Evolutionary conservation across 2,113 vertebrate genomes (phyloP).

Genomic region (Engystomops pustulosus): DNA sequence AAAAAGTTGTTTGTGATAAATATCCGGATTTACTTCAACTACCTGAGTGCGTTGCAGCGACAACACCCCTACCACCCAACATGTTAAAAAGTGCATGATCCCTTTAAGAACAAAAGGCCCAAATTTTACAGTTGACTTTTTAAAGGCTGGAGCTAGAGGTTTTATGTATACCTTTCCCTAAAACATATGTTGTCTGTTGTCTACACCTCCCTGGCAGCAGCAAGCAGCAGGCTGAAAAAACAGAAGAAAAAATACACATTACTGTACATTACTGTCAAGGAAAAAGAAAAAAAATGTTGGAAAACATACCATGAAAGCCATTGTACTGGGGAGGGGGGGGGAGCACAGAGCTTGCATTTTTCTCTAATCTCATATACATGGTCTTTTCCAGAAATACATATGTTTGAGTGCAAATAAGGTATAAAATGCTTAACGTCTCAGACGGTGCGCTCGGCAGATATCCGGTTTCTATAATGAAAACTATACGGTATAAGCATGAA

Average conservation of each 20-base stretch:
- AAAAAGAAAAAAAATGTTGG: constrained; percentile 28
- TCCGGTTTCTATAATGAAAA: constrained; percentile 50
- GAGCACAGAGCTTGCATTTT: constrained; percentile 30
- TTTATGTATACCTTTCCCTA: constrained; percentile 5
- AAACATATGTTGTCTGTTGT: constrained; percentile 48
- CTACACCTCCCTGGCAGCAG: constrained; percentile 17
- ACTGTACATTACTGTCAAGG: constrained; percentile 42
- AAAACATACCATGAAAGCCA: constrained; percentile 40
- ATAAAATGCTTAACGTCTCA: constrained; percentile 34
- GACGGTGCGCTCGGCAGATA: constrained; percentile 33
- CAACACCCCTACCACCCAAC: too few relatives aligned
- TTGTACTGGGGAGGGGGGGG: constrained; percentile 6
- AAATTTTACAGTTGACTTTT: neutral
- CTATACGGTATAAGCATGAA: neutral
- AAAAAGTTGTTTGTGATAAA: too few relatives aligned
- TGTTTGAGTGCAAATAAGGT: constrained; percentile 45
- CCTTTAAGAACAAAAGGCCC: neutral
- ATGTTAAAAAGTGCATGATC: neutral
- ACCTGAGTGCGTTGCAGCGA: too few relatives aligned
- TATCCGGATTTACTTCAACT: too few relatives aligned
- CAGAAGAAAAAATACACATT: constrained; percentile 32
- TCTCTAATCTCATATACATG: constrained; percentile 32
- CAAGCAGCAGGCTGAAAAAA: neutral
- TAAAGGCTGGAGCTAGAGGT: neutral
- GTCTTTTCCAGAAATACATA: constrained; percentile 37